Conservation (phyloP, 2,797 vertebrate genomes). For the Glyptemys insculpta region DNA sequence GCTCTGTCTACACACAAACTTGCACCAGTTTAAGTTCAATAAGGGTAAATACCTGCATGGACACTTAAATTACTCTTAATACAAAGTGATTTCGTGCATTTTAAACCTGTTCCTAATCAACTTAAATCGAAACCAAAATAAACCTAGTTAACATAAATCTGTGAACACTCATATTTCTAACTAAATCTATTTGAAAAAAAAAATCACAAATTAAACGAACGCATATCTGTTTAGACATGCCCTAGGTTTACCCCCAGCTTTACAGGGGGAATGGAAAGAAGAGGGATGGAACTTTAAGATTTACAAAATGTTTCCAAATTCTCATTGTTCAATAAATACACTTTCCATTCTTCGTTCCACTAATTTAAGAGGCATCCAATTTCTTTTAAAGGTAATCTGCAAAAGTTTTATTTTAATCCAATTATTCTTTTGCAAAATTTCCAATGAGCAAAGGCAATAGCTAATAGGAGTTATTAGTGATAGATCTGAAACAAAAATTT, state of each 20-base stretch:
- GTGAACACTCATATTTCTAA: too few relatives aligned
- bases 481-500: neutral
- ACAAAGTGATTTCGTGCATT: neutral
- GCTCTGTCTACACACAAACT: neutral
- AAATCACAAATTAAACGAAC: neutral
- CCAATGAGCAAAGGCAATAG: neutral
- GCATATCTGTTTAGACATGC: neutral
- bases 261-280: neutral
- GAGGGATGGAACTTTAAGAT: neutral
- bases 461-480: neutral
- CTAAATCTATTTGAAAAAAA: neutral
- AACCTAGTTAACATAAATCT: neutral
- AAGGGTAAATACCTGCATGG: neutral
- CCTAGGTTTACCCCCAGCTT: neutral
- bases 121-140: neutral
- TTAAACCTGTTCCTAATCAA: neutral
- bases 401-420: neutral
- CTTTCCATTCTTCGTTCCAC: neutral
- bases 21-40: neutral
- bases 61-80: neutral
- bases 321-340: neutral
- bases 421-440: neutral
- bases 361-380: neutral
- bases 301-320: neutral
- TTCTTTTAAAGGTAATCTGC: neutral